Percentiles rank a stretch among this genome's conserved stretches.
Conservation (phyloP, 2,113 vertebrate genomes). For the Carollia perspicillata region DNA sequence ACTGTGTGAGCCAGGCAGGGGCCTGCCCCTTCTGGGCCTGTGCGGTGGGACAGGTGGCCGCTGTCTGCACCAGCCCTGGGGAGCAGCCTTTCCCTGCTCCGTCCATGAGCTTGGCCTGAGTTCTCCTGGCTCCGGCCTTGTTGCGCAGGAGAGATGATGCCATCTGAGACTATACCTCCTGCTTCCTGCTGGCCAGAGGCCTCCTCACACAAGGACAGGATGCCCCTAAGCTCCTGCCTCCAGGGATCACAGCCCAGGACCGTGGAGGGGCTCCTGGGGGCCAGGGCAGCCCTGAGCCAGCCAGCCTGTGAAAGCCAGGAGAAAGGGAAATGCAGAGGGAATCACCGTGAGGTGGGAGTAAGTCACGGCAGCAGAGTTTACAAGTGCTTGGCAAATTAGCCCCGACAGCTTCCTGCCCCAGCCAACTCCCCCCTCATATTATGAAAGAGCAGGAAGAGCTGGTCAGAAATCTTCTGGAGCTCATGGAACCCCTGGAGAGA, state of each 20-base stretch:
- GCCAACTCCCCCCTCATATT: background rate
- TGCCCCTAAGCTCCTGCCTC: background rate
- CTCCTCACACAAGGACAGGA: background rate
- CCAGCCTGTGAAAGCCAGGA: fast-evolving
- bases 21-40: background rate
- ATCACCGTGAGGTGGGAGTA: fast-evolving
- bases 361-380: background rate
- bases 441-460: background rate
- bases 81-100: background rate
- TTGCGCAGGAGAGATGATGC: fast-evolving
- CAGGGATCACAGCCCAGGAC: background rate
- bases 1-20: background rate
- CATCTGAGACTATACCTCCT: background rate
- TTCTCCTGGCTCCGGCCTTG: background rate
- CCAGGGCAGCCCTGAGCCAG: background rate
- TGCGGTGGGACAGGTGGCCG: background rate
- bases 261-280: background rate
- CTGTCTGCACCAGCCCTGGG: background rate
- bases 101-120: background rate
- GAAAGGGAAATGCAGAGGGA: background rate
- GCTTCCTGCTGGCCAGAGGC: background rate
- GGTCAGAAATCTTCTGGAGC: background rate
- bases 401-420: background rate
- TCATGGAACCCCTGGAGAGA: background rate
- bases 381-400: background rate